Conservation (phyloP, 2,888 invertebrate species). For the Lasioglossum lativentre region DNA sequence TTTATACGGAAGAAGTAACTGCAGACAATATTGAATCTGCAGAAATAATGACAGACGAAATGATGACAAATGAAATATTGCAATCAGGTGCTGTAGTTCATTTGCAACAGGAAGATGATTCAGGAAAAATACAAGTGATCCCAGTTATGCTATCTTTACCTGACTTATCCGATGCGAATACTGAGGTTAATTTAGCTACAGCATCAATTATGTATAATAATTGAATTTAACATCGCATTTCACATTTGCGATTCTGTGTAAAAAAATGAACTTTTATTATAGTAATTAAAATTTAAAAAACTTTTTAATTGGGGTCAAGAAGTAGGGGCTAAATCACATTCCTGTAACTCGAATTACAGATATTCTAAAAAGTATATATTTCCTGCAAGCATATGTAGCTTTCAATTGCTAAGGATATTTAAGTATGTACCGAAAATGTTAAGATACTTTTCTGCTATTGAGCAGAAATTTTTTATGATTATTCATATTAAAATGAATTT, state of each 20-base stretch:
- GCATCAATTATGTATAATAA: constrained; percentile 83
- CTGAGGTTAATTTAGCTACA: constrained; percentile 81
- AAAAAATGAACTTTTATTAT: constrained; percentile 52
- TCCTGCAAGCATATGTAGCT: constrained; percentile 29
- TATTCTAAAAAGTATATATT: constrained; percentile 55
- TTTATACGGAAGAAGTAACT: constrained; percentile 83
- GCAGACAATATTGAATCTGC: constrained; percentile 79
- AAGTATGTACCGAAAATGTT: constrained; percentile 26
- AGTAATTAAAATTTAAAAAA: constrained; percentile 43
- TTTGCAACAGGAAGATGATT: constrained; percentile 79
- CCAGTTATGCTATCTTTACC: constrained; percentile 82
- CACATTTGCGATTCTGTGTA: constrained; percentile 39
- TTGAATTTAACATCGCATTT: constrained; percentile 59
- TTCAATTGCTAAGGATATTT: constrained; percentile 30
- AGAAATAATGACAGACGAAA: constrained; percentile 79
- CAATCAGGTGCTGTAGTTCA: constrained; percentile 81
- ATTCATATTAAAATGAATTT: constrained; percentile 36
- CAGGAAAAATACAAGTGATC: constrained; percentile 82
- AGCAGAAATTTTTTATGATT: constrained; percentile 45
- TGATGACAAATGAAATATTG: constrained; percentile 79
- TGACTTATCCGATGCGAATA: constrained; percentile 78
- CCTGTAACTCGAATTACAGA: constrained; percentile 55
- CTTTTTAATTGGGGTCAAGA: constrained; percentile 48
- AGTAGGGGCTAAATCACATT: constrained; percentile 57
- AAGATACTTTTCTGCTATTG: constrained; percentile 15